These are phyloP conservation scores for Leistus spinibarbis DNA, from an alignment of 2,888 invertebrate genomes.

Conservation along the genomic window DNA sequence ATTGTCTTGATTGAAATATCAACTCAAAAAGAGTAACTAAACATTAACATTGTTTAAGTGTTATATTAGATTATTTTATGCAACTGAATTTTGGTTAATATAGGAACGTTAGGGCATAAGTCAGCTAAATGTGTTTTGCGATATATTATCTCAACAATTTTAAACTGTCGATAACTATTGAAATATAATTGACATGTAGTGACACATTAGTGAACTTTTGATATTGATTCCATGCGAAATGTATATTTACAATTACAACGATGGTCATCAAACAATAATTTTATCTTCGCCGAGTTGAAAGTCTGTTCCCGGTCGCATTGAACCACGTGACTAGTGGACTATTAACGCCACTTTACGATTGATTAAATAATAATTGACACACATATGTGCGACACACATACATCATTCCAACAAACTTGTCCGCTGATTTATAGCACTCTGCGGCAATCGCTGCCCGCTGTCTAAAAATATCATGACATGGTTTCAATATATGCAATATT, in stretches of 20 bases:
- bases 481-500: conserved; percentile 26
- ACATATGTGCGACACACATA: conserved; percentile 37
- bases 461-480: conserved; percentile 36
- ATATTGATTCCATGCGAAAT: not conserved
- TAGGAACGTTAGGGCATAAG: too few relatives aligned
- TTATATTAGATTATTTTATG: too few relatives aligned
- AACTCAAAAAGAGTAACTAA: too few relatives aligned
- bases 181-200: not conserved
- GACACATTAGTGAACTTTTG: not conserved
- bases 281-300: not conserved
- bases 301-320: not conserved
- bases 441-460: conserved; percentile 7
- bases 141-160: too few relatives aligned
- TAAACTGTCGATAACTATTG: too few relatives aligned
- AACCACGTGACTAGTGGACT: conserved; percentile 27
- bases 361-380: conserved; percentile 40
- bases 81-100: too few relatives aligned
- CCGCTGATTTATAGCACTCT: conserved; percentile 25
- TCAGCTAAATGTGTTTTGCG: too few relatives aligned
- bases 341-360: conserved; percentile 40
- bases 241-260: not conserved
- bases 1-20: too few relatives aligned
- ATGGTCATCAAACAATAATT: not conserved
- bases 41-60: too few relatives aligned
- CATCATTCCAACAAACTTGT: conserved; percentile 39